Conservation (phyloP, 1,140 invertebrate genomes). For the Drosophila fuyamai region DNA sequence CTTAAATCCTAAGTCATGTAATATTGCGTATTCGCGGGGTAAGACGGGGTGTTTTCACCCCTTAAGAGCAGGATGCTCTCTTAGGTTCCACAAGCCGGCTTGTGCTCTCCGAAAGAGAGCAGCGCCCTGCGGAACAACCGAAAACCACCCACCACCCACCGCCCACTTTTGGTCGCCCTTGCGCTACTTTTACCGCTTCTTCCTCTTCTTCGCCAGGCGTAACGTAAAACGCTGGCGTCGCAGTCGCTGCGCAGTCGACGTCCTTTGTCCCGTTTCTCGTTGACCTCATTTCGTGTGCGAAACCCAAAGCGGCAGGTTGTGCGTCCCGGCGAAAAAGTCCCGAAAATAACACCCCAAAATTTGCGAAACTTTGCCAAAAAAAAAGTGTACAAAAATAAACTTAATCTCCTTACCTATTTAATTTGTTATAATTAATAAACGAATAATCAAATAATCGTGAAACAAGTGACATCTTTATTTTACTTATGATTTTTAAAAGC, state of each 20-base stretch:
- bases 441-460: too few species aligned
- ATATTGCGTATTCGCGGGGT: slow-evolving; percentile 59
- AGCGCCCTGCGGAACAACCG: background rate
- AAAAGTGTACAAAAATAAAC: background rate
- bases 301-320: slow-evolving; percentile 81
- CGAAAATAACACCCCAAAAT: slow-evolving; percentile 22
- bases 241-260: slow-evolving; percentile 32
- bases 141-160: slow-evolving; percentile 46
- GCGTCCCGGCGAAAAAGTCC: slow-evolving; percentile 48
- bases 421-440: too few species aligned
- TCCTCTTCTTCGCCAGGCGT: slow-evolving; percentile 57
- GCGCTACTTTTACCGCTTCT: slow-evolving; percentile 70
- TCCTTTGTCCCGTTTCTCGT: slow-evolving; percentile 76
- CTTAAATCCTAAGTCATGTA: slow-evolving; percentile 53
- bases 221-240: slow-evolving; percentile 63
- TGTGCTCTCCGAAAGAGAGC: slow-evolving; percentile 1
- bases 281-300: slow-evolving; percentile 84
- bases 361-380: slow-evolving; percentile 26
- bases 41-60: slow-evolving; percentile 15
- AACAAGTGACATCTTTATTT: too few species aligned
- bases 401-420: too few species aligned
- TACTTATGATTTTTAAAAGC: too few species aligned
- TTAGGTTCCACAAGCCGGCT: slow-evolving; percentile 55
- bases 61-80: slow-evolving; percentile 10
- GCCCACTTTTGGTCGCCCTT: slow-evolving; percentile 70